Evolutionary conservation across 2,888 invertebrate species (phyloP).

Genomic region (Mesorhabditis belari): DNA sequence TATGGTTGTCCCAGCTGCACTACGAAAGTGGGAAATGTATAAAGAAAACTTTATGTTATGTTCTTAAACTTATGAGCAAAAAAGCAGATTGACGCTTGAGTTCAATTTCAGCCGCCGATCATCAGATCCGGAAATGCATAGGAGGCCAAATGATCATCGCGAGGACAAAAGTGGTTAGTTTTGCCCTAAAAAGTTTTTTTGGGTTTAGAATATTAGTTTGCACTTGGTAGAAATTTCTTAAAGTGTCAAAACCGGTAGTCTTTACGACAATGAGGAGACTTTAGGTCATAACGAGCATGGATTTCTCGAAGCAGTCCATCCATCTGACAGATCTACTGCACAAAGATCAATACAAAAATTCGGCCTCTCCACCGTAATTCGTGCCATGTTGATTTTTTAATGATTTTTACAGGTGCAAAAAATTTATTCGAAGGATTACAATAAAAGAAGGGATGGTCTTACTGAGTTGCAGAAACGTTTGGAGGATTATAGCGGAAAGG

Average conservation of each 20-base stretch:
- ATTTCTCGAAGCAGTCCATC: background rate
- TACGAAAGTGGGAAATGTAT: slow-evolving; percentile 13
- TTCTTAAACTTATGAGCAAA: too few species aligned
- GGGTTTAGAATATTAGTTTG: too few species aligned
- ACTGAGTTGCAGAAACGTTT: background rate
- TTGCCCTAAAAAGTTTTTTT: too few species aligned
- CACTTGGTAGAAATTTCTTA: too few species aligned
- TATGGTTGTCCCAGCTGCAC: slow-evolving; percentile 34
- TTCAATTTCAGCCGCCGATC: background rate
- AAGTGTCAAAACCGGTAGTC: background rate
- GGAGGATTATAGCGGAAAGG: background rate
- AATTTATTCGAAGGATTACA: background rate
- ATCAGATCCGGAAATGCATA: background rate
- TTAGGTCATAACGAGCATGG: background rate
- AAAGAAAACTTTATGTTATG: too few species aligned
- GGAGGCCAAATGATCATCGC: background rate
- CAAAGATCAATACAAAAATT: background rate
- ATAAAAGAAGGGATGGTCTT: background rate
- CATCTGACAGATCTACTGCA: background rate
- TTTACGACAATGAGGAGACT: background rate
- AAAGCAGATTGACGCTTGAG: too few species aligned
- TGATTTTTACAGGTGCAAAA: background rate
- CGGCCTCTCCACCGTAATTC: background rate
- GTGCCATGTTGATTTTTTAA: background rate
- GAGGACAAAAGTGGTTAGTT: background rate